Conservation (phyloP, 2,797 vertebrate species). For the Pseudochirops cupreus region DNA sequence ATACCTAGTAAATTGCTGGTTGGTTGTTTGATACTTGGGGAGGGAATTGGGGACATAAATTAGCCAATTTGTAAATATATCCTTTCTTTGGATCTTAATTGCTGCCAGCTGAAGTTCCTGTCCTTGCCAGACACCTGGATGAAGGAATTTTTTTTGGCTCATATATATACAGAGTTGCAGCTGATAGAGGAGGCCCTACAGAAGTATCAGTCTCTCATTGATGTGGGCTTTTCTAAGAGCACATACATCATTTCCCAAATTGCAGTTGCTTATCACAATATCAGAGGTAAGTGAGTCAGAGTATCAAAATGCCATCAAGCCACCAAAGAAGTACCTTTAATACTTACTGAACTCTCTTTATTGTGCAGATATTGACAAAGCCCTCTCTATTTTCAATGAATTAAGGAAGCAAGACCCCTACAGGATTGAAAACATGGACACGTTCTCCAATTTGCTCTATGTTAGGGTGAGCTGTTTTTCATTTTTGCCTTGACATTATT, state of each 20-base stretch:
- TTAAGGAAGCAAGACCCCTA: slow-evolving; percentile 97
- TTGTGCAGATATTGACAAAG: slow-evolving; percentile 96
- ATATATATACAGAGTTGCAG: slow-evolving; percentile 99
- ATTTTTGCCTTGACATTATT: slow-evolving; percentile 31
- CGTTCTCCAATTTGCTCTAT: slow-evolving; percentile 98
- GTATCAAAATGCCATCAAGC: slow-evolving; percentile 13
- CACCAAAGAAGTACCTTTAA: background rate
- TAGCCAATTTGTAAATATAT: slow-evolving; percentile 69
- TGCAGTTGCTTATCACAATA: slow-evolving; percentile 99
- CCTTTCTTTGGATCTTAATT: slow-evolving; percentile 77
- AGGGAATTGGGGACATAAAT: slow-evolving; percentile 59
- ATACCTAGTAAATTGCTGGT: slow-evolving; percentile 40
- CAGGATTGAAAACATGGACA: slow-evolving; percentile 99
- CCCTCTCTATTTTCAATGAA: slow-evolving; percentile 96
- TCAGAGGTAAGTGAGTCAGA: slow-evolving; percentile 90
- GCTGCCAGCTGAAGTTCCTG: slow-evolving; percentile 94
- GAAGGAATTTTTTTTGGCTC: slow-evolving; percentile 99
- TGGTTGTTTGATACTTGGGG: slow-evolving; percentile 59
- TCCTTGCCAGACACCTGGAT: slow-evolving; percentile 98
- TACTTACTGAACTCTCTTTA: slow-evolving; percentile 66
- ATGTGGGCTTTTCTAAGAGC: slow-evolving; percentile 98
- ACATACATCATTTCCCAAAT: slow-evolving; percentile 99
- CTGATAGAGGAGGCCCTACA: slow-evolving; percentile 98
- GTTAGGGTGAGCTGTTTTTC: slow-evolving; percentile 91
- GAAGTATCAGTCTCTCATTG: slow-evolving; percentile 98